Base-by-base conservation (phyloP, 2,113 vertebrate species). In the Phocoena phocoena region DNA sequence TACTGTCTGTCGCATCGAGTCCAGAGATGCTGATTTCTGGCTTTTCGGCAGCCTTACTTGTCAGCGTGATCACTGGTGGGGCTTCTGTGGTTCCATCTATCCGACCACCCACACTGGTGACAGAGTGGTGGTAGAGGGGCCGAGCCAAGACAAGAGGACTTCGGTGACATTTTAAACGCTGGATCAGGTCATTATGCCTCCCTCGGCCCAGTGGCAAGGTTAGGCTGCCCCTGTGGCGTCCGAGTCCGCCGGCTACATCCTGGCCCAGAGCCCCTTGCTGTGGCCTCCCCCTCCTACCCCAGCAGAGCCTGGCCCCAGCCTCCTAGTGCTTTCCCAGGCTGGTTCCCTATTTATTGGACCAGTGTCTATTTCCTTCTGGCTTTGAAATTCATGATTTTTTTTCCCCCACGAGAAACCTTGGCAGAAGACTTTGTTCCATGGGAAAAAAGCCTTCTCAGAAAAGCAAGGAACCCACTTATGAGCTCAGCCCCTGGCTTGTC, bases 401-500 rank as follows among this genome's bases (percentile, higher is more conserved):
- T 8, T 1, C 4, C 38, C 6, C 28, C 28, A 18, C 47, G 33
- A 71, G 80, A 88, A 83, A 70, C 88, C 50, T 82, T 88, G 88
- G 60, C 76, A 65, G 55, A 77, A 70, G 70, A 11, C 13, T 31
- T 44, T 25, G 60, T 60, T 23, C 82, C 38, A 3, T 73, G 73
- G 70, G 28, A 47, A 50, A 55, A 63, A 92, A 85, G n/a, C 26
- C 65, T 94, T 33, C n/a, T 84, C 26, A 18, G 60, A 23, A 47
- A 86, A 94, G 36, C 86, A 31, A 55, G 79, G 76, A 79, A 7
- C 33, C 41, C 25, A 3, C 31, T 55, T 90, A 60, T 60, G 73
- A 87, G 80, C 58, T 67, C 38, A 47, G 60, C 76, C 71, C 76
- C 70, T 74, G 36, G 21, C 47, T 44, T 79, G 90, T 74, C 94